Evolutionary conservation across 2,888 invertebrate genomes (phyloP), one percentile per base, ranked within the genome.

Genomic region (Gisinianus flammeolus): DNA sequence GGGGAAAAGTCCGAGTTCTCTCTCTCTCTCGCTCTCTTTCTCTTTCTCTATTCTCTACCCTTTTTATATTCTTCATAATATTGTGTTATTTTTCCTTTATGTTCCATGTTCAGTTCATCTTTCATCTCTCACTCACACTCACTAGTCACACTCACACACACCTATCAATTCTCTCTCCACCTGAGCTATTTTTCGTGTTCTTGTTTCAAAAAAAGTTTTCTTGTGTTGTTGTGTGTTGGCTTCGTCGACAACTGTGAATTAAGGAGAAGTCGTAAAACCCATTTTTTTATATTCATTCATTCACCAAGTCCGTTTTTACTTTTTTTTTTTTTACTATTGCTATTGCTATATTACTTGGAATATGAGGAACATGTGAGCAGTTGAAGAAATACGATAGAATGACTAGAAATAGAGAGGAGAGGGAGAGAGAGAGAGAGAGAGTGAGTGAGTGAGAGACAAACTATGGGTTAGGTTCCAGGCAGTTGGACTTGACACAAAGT

Each of bases 401-500:
- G 19, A 44, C 44, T 44, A 44, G 12, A 44, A n/a, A 62, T 26
- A 26, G 28, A 62, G 62, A 62, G 26, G 58, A 24, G 58, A 58
- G 58, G 8, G 58, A 58, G 58, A 24, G 22, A 58, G 22, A 8
- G 4, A n/a, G 56, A 62, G 62, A 62, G 35, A 56, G 24, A 58
- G 24, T n/a, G 24, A 58, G 58, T 10, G 58, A 24, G 24, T n/a
- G 58, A 58, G 58, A 26, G 62, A 26, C 26, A 26, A 26, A 62
- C 62, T 26, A 19, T 44, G 54, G 33, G 31, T 54, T 62, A 62
- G 35, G 67, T 67, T 67, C 67, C 67, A 67, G 52, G 30, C 22
- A 58, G 56, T 56, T 72, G 72, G 62, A 72, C 31, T 77, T 83
- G 81, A 83, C 80, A 81, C 72, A 79, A 77, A 80, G 79, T 80